Base-by-base conservation (phyloP, 1,140 invertebrate genomes). In the Halictus rubicundus region DNA sequence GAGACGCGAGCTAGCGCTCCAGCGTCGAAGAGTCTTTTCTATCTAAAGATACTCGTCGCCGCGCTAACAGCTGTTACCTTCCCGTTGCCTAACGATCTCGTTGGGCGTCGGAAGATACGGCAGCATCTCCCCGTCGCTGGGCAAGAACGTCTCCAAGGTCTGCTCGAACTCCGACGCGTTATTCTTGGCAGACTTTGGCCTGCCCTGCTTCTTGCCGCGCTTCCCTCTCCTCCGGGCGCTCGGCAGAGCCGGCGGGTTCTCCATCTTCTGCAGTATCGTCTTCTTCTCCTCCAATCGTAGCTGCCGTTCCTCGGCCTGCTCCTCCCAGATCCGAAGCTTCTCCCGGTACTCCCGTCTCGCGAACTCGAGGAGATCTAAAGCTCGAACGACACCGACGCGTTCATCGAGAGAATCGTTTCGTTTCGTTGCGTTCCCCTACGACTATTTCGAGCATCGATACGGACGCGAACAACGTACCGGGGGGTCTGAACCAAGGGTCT, bases 221-320 rank as follows among this genome's bases (percentile, higher is more conserved):
- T 72, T 87, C 3, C 49, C 69, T 37, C 7, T 68, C 2, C 32
- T 68, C 1, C 81, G 70, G 5, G 27, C 37, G 6, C 84, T 88
- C 8, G 71, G 25, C 0, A 49, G 39, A 52, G 69, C 76, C 25
- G 86, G 82, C 5, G 87, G 89, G 73, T 90, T 89, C 10, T 87
- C 80, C 23, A 91, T 78, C 61, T 63, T 87, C 1, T 88, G 84
- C 0, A 91, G 79, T 49, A 87, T 74, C 3, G 71, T 65, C 70
- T 89, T 89, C 21, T 91, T 92, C 60, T 91, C 87, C 21, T 91
- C 87, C 5, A 89, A 37, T 19, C 89, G 81, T 46, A 90, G 72
- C 19, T 65, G 85, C 37, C 90, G 87, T 21, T 71, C 88, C 14
- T 90, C 90, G 0, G 73, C 49, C 66, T 92, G 91, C 0, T 89